Evolutionary conservation across 2,797 vertebrate species (phyloP), one percentile per base, ranked within the genome.

Genomic region (Oryzias dopingdopingensis): DNA sequence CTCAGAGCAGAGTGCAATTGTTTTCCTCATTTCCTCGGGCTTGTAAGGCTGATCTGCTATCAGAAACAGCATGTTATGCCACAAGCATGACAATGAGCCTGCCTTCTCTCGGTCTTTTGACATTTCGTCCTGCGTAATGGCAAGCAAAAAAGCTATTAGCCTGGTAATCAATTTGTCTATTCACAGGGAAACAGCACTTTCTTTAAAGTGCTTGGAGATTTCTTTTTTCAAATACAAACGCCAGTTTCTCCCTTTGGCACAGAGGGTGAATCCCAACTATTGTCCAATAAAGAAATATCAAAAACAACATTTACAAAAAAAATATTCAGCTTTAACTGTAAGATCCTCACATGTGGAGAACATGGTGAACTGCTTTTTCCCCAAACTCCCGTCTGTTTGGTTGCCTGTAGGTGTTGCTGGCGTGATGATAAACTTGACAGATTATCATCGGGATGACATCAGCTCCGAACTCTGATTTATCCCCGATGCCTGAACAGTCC

Each of bases 131-230:
- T 52, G 77, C 80, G 81, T 79, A 89, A 83, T 81, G 82, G 82
- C 79, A 67, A 78, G 79, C 79, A 81, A 81, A 85, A 59, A 88
- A 86, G 70, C 86, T 81, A 90, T 90, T 84, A 89, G 80, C 78
- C 61, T 23, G 16, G 76, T 86, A 85, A 88, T 89, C 85, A 89
- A 82, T 85, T 87, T 79, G 81, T 80, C 76, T 67, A 76, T 87
- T 86, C 79, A 14, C 45, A 52, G 74, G 77, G 80, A 79, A 68
- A 67, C 81, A 56, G 60, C 74, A 72, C 67, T 86, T 68, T 84
- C 78, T 77, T 76, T 56, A 72, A 70, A 67, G 37, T 80, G 77
- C 88, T 77, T 86, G 80, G 78, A 87, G 79, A 80, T 83, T 82
- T 85, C 76, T 84, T 65, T 65, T 87, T 83, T 70, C 51, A 63